phyloP scores from a whole-genome alignment of 2,888 invertebrate genomes.

The Drosophila merina region DNA sequence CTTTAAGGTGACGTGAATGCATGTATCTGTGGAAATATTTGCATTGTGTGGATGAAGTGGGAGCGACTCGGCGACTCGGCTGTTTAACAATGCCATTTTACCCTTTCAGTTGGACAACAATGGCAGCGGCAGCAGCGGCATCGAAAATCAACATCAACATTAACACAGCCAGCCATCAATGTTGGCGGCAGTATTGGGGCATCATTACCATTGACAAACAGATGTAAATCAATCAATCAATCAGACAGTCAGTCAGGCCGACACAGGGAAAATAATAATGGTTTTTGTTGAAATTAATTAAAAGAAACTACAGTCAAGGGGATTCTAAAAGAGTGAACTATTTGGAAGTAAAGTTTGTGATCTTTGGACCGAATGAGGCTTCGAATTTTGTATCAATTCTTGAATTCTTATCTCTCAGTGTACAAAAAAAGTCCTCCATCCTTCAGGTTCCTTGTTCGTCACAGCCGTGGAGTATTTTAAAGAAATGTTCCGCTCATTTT shows the following conservation, averaged over 20 bases:
- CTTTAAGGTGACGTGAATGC: not conserved
- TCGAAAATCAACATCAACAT: conserved; percentile 7
- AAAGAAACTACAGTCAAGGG: too few species aligned
- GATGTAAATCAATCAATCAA: conserved; percentile 29
- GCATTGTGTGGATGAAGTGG: too few species aligned
- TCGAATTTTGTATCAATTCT: too few species aligned
- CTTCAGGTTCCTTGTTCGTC: not conserved
- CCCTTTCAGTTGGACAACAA: conserved; percentile 11
- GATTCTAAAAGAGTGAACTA: too few species aligned
- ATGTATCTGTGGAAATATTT: not conserved
- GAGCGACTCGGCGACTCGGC: too few species aligned
- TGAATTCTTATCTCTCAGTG: not conserved
- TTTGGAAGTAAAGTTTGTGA: not conserved
- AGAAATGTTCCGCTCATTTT: conserved; percentile 1
- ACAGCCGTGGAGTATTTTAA: not conserved
- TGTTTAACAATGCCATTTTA: conserved; percentile 11
- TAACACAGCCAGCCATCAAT: conserved; percentile 1
- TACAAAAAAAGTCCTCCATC: not conserved
- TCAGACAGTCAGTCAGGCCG: conserved; percentile 1
- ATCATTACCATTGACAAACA: conserved; percentile 24
- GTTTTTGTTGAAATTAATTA: too few species aligned
- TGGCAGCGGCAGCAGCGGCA: not conserved
- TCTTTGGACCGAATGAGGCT: too few species aligned
- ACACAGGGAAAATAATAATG: not conserved
- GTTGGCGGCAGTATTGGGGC: not conserved